Evolutionary conservation across 2,797 vertebrate genomes (phyloP), one percentile per base, ranked within the genome.

Genomic region (Enteromius treurensis): DNA sequence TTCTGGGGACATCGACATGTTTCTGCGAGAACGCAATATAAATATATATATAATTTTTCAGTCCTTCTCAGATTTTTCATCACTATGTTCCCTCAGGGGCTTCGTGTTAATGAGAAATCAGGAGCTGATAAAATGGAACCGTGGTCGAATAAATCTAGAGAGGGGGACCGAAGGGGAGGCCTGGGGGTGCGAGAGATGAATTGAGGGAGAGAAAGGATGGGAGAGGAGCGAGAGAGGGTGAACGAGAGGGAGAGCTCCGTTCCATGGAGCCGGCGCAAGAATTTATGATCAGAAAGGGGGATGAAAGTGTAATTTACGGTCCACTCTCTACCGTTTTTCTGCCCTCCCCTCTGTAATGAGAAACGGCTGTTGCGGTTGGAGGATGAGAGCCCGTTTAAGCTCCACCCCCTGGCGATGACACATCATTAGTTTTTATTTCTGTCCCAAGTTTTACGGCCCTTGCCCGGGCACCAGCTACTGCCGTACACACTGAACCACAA

Each of bases 401-500:
- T 88, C 89, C 91, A 90, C 89, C 91, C 91, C 86, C 92, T 94
- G 93, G 93, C 92, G 89, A 93, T 92, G 92, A 94, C 93, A 94
- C 93, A 94, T 93, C 92, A 94, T 94, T 93, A 91, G 91, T 93
- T 94, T 95, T 94, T 94, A 94, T 94, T 94, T 93, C 92, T 93
- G 92, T 94, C 91, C 93, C 90, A 88, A 90, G 90, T 92, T 93
- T 93, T 93, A 94, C 67, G 84, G 91, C 86, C 88, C 87, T 88
- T 91, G 87, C 88, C 87, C 86, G 76, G 91, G 87, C 86, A 92
- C 92, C 92, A 92, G 89, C 84, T 81, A 92, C 91, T 89, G 90
- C 91, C 89, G 73, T 70, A 81, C 80, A 89, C 90, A 90, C 80
- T 84, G 83, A 90, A 87, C 90, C 87, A 77, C 86, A 86, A 75